Base-by-base conservation (phyloP, 1,140 invertebrate species). In the Oppia nitens region DNA sequence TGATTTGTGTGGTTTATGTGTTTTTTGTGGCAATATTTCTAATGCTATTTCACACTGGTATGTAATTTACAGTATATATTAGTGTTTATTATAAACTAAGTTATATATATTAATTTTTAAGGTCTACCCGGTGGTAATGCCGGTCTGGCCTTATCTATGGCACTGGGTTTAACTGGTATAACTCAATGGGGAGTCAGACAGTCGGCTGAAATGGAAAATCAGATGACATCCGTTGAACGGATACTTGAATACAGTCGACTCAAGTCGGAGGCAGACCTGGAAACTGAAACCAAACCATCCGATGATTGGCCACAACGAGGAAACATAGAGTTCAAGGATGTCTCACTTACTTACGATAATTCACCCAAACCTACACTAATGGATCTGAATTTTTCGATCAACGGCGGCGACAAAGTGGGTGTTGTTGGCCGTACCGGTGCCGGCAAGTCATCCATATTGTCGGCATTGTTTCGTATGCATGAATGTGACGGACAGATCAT, bases 151-250 rank as follows among this genome's bases (percentile, higher is more conserved):
- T 80, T 91, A 53, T 82, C 84, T 0, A 85, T 87, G 66, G 78
- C 79, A 2, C 81, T 87, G 47, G 75, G 79, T 0, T 70, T 91
- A 55, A 81, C 82, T 23, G 81, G 82, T 2, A 80, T 85, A 73
- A 81, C 87, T 55, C 86, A 89, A 67, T 89, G 83, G 81, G 85
- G 83, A 1, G 83, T 91, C 58, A 74, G 82, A 56, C 84, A 88
- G 66, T 81, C 80, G 14, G 80, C 87, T 0, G 87, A 91, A 70
- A 80, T 85, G 1, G 77, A 90, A 64, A 83, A 83, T 57, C 79
- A 88, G 52, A 79, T 86, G 72, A 80, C 80, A 40, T 81, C 83
- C 12, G 82, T 86, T 0, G 86, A 91, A 67, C 74, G 86, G 32
- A 79, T 89, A 1, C 65, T 87, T 2, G 84, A 90, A 65, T 91